Percentiles rank a stretch among this genome's conserved stretches.
Conservation (phyloP, 2,888 invertebrate genomes). For the Perizoma affinitatum region DNA sequence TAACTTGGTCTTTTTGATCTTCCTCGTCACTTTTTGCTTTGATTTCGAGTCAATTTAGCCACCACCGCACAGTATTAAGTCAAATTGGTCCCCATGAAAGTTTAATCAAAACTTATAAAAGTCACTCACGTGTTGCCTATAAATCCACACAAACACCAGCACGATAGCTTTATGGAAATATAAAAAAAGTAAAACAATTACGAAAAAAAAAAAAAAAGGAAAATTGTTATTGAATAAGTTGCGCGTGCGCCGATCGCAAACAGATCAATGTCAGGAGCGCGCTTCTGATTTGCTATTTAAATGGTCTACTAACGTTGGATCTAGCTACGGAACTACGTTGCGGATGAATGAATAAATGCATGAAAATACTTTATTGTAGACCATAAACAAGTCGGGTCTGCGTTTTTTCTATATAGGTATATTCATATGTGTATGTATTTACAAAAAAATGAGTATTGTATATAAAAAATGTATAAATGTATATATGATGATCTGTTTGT, state of each 20-base stretch:
- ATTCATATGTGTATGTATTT: too few species aligned
- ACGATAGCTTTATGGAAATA: conserved; percentile 5
- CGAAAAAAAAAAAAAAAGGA: background rate
- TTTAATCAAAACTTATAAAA: background rate
- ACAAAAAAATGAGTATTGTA: too few species aligned
- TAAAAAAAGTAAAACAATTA: background rate
- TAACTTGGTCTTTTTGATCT: background rate
- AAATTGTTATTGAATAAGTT: conserved; percentile 9
- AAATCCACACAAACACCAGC: background rate
- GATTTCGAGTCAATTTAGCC: too few species aligned
- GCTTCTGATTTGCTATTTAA: conserved; percentile 78
- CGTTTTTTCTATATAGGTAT: too few species aligned
- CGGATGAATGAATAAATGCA: conserved; percentile 21
- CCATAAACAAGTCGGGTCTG: too few species aligned
- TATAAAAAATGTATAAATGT: too few species aligned
- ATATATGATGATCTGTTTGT: too few species aligned
- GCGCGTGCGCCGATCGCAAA: conserved; percentile 55
- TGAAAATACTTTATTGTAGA: too few species aligned
- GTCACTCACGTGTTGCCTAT: conserved; percentile 3
- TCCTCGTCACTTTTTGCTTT: too few species aligned
- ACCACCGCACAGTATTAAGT: too few species aligned
- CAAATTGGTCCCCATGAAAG: too few species aligned
- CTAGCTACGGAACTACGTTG: conserved; percentile 49
- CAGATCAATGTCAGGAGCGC: conserved; percentile 72
- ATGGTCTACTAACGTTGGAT: conserved; percentile 67